A percentile compares a stretch with the other conserved stretches of the same genome.
Conservation (phyloP, 2,797 vertebrate genomes). For the Pseudochromis fuscus region DNA sequence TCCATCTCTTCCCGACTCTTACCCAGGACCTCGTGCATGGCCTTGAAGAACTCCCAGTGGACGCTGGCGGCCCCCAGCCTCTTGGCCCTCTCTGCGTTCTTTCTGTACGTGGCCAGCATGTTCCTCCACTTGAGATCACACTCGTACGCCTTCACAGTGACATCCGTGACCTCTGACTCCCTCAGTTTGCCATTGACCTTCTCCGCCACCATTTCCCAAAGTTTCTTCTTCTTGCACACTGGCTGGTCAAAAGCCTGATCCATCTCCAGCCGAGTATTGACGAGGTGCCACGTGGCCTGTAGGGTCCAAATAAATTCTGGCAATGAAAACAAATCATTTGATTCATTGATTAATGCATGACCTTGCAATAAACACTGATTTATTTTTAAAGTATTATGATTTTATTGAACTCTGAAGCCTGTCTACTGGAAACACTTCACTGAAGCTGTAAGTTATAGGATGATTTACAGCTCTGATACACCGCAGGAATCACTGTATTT, state of each 20-base stretch:
- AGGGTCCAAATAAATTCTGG: slow-evolving; percentile 87
- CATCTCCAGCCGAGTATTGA: slow-evolving; percentile 85
- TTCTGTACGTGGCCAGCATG: slow-evolving; percentile 86
- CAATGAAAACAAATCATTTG: not conserved
- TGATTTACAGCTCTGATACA: not conserved
- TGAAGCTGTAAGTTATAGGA: not conserved
- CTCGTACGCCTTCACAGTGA: slow-evolving; percentile 83
- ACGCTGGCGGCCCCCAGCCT: slow-evolving; percentile 76
- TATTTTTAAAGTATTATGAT: not conserved
- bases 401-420: not conserved
- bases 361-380: not conserved
- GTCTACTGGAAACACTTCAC: not conserved
- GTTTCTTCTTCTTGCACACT: slow-evolving; percentile 86
- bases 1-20: slow-evolving; percentile 82
- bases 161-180: slow-evolving; percentile 64
- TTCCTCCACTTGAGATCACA: slow-evolving; percentile 89
- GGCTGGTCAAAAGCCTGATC: slow-evolving; percentile 85
- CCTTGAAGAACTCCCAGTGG: slow-evolving; percentile 88
- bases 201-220: slow-evolving; percentile 86
- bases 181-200: slow-evolving; percentile 78
- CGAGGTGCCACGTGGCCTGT: slow-evolving; percentile 86
- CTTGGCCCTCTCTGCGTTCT: slow-evolving; percentile 82
- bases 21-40: slow-evolving; percentile 84
- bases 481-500: slow-evolving; percentile 4
- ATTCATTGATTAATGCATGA: not conserved